phyloP scores from a whole-genome alignment of 1,140 invertebrate species.

The Lepidurus couesii region DNA sequence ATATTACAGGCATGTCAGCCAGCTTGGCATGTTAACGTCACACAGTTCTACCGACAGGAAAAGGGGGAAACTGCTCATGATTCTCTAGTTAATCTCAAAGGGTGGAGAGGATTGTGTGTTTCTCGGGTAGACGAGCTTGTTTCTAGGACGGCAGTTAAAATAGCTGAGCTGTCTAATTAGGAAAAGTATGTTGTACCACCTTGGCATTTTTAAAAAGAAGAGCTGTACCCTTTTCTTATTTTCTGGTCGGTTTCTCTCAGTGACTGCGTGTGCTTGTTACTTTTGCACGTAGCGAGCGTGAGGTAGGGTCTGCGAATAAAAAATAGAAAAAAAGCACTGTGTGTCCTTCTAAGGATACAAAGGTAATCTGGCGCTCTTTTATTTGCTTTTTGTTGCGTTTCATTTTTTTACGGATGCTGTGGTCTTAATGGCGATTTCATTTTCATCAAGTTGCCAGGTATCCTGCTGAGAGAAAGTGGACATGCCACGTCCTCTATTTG shows the following conservation, averaged over 20 bases:
- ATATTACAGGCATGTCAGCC: too few relatives aligned
- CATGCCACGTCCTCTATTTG: neutral
- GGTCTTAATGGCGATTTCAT: conserved; percentile 14
- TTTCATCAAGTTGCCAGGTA: neutral
- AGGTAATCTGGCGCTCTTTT: neutral
- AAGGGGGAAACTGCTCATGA: neutral
- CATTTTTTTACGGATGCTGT: neutral
- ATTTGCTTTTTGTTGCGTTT: neutral
- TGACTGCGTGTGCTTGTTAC: neutral
- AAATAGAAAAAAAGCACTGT: neutral
- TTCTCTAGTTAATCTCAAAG: neutral
- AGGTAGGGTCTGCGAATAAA: neutral
- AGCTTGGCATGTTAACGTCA: neutral
- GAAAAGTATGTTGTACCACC: neutral
- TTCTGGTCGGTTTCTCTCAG: neutral
- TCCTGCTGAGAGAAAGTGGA: neutral
- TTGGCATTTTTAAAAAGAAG: neutral
- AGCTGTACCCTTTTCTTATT: neutral
- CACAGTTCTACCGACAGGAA: neutral
- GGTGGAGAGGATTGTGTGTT: neutral
- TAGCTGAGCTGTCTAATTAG: conserved; percentile 15
- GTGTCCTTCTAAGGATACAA: neutral
- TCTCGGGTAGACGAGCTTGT: neutral
- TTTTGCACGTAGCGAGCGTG: neutral
- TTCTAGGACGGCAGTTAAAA: neutral